Evolutionary conservation across 2,797 vertebrate species (phyloP), one percentile per base, ranked within the genome.

Genomic region (Anas bahamensis): DNA sequence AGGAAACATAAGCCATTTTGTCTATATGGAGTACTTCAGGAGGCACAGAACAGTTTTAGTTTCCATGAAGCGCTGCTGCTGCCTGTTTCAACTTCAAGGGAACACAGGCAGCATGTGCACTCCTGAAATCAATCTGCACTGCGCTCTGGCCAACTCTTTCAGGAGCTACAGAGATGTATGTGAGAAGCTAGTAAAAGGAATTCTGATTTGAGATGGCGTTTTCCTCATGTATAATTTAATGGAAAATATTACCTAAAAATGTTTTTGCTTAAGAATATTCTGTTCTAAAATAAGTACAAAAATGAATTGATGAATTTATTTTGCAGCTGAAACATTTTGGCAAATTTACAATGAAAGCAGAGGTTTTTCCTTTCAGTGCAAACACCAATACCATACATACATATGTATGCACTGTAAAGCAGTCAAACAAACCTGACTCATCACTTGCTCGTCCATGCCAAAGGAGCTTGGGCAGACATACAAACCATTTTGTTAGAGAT

Each of bases 321-420:
- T 79, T 71, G 72, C 81, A 90, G 41, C 19, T 50, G 56, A 66
- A 56, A 71, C 37, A 19, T 53, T 84, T 31, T n/a, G 63, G 60
- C 42, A 71, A 19, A 35, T 29, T 24, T 26, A 7, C 23, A 35
- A 29, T 17, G 50, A 46, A 66, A 66, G 75, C 41, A 31, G 63
- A 71, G 42, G n/a, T 35, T 63, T 28, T 60, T 69, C 33, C n/a
- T 68, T 29, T 39, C 42, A 8, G 41, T 12, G 41, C 76, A 29
- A 44, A 46, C 19, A 33, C 11, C 1, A 18, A 9, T 22, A 24
- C 8, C 1, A 15, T 39, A 6, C 46, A 11, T 0, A 31, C 1
- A 3, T 39, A 35, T 12, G 3, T 6, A 2, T 0, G 9, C 4
- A 11, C 55, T 1, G 4, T 2, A 7, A 35, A 65, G 70, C 50